Evolutionary conservation across 2,888 invertebrate species (phyloP).

Genomic region (Bombylius major): DNA sequence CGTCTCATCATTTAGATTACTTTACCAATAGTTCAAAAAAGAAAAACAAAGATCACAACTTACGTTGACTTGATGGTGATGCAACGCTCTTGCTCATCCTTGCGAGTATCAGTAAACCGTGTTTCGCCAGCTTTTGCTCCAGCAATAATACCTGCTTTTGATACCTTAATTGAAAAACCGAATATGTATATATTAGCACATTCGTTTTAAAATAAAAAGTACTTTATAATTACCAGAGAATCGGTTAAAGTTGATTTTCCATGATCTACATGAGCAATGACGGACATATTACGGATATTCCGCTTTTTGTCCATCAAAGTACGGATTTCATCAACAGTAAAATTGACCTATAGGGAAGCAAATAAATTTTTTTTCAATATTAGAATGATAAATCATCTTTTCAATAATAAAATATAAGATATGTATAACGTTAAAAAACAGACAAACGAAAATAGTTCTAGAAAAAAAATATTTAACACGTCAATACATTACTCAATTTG

Average conservation of each 20-base stretch:
- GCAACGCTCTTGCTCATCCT: conserved; percentile 99
- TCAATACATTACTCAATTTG: not conserved
- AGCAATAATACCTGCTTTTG: conserved; percentile 99
- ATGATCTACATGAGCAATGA: conserved; percentile 99
- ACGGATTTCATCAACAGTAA: conserved; percentile 99
- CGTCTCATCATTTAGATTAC: conserved; percentile 16
- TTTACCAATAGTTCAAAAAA: not conserved
- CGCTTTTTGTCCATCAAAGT: conserved; percentile 99
- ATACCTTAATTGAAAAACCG: conserved; percentile 31
- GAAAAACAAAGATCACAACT: conserved; percentile 34
- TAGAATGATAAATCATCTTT: not conserved
- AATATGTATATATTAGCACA: not conserved
- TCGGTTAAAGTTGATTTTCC: conserved; percentile 99
- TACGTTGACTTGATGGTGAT: conserved; percentile 99
- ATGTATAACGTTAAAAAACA: not conserved
- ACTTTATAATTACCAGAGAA: conserved; percentile 60
- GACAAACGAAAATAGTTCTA: not conserved
- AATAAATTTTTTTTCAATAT: not conserved
- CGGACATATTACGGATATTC: conserved; percentile 99
- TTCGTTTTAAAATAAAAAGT: not conserved
- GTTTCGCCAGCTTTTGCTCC: conserved; percentile 98
- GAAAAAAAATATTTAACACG: not conserved
- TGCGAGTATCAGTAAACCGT: conserved; percentile 97
- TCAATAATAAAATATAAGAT: not conserved
- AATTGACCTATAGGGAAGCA: conserved; percentile 77